These are phyloP conservation scores for Vulpes vulpes DNA, from an alignment of 2,113 vertebrate species.

Conservation along the genomic window DNA sequence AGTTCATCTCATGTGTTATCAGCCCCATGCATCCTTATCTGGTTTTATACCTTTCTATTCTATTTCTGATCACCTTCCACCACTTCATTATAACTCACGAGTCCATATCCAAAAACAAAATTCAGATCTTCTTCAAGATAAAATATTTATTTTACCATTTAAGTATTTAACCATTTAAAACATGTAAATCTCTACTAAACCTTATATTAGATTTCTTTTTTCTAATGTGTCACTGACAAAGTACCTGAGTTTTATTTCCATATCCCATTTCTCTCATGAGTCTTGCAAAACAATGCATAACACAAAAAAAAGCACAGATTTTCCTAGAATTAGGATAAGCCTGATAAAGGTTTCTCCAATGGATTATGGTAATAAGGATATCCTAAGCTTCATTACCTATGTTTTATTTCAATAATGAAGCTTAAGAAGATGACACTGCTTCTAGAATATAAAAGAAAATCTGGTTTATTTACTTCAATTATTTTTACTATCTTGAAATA, in stretches of 20 bases:
- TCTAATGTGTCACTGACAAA: background rate
- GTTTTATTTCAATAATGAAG: conserved; percentile 14
- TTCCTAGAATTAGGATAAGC: background rate
- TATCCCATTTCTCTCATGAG: background rate
- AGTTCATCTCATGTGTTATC: background rate
- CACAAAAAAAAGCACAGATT: background rate
- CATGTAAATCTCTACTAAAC: background rate
- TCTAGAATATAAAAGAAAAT: background rate
- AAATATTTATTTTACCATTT: background rate
- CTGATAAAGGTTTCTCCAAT: background rate
- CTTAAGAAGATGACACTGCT: background rate
- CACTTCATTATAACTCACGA: background rate
- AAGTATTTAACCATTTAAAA: conserved; percentile 6
- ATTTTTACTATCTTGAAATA: conserved; percentile 10
- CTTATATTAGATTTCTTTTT: background rate
- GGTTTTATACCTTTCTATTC: background rate
- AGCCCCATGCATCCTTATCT: too few species aligned
- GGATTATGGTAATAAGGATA: background rate
- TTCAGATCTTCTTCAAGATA: background rate
- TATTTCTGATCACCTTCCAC: background rate
- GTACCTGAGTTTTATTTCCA: background rate
- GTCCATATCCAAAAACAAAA: background rate
- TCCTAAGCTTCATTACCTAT: background rate
- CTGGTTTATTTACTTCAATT: background rate
- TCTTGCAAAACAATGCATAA: rapidly evolving